Base-by-base conservation (phyloP, 1,140 invertebrate genomes). In the Neuroterus valhalla region DNA sequence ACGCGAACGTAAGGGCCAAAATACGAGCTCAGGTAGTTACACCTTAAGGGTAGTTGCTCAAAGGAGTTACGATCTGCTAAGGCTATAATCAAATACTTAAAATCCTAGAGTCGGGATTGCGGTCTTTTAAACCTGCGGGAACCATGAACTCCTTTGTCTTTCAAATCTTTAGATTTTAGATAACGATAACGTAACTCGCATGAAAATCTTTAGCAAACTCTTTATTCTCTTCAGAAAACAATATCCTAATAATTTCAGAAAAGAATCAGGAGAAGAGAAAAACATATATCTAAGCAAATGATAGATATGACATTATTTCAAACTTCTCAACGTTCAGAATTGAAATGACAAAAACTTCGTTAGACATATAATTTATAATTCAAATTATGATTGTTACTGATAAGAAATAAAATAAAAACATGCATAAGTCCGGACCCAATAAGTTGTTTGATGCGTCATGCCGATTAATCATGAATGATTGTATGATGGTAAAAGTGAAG, bases 61-160 rank as follows among this genome's bases (percentile, higher is more conserved):
- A 50, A 73, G 77, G 81, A 77, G 80, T 84, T 84, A 86, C 79
- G 76, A 77, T 72, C 23, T 77, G 76, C 76, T 80, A 80, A 79
- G 72, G 82, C 80, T 82, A 84, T 88, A 87, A 89, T 89, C 88
- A 87, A 89, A 89, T 87, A 84, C 84, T 87, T 84, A 82, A 87
- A 85, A 84, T 77, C 81, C 68, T 38, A 76, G 31, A 76, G 81
- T 66, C 78, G 50, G 42, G 46, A 72, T 70, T 76, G 75, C 77
- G 71, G 75, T 77, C 78, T 77, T 76, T 79, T 76, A 74, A 78
- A 81, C 78, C 74, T 77, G 69, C 67, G 50, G 46, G 17, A 67
- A 74, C 55, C 78, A 76, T 84, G 82, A 85, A 82, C 81, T 75
- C 80, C 70, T 81, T 85, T 82, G 80, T 82, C 80, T 82, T 81